These are phyloP conservation scores for Phaedon cochleariae DNA, from an alignment of 2,888 invertebrate genomes.

Conservation along the genomic window DNA sequence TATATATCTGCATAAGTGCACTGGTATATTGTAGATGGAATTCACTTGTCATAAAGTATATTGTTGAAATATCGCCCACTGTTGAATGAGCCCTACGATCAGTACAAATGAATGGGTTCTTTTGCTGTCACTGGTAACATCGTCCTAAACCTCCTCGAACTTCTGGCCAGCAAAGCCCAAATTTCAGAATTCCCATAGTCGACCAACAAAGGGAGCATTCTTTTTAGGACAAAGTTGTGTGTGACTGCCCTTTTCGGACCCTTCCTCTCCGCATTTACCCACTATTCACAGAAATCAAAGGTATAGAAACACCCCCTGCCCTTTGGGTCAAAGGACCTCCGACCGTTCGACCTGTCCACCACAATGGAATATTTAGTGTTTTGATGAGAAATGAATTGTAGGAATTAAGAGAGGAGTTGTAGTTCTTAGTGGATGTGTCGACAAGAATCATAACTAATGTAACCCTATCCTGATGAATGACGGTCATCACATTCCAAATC, in stretches of 20 bases:
- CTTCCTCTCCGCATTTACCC: conserved; percentile 46
- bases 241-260: conserved; percentile 42
- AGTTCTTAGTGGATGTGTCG: neutral
- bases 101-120: neutral
- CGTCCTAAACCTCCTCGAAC: conserved; percentile 9
- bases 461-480: neutral
- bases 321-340: conserved; percentile 14
- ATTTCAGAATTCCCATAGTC: conserved; percentile 45
- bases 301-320: conserved; percentile 33
- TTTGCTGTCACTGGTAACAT: conserved; percentile 3
- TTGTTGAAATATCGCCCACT: too few relatives aligned
- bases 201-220: conserved; percentile 49
- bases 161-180: conserved; percentile 9
- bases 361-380: conserved; percentile 11
- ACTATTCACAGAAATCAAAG: conserved; percentile 49
- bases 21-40: too few relatives aligned
- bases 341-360: conserved; percentile 1
- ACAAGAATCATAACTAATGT: neutral
- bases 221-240: conserved; percentile 40
- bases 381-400: neutral
- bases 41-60: too few relatives aligned
- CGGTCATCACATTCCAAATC: neutral
- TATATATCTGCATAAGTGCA: too few relatives aligned
- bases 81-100: neutral
- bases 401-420: neutral